Evolutionary conservation across 2,113 vertebrate species (phyloP).

Genomic region (Dasypus novemcinctus): DNA sequence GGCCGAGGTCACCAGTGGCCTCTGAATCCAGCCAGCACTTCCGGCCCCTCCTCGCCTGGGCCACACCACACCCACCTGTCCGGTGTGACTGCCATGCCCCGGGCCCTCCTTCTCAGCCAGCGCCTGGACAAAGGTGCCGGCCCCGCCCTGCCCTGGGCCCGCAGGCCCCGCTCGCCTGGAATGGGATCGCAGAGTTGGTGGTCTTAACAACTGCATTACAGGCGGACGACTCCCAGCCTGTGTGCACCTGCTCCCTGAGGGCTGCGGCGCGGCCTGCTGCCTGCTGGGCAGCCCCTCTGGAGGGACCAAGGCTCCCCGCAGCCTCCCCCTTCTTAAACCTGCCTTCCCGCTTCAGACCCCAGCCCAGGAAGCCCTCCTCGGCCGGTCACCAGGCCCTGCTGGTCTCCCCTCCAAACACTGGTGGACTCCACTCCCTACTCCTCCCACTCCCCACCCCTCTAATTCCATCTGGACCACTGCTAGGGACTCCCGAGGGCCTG

Average conservation of each 20-base stretch:
- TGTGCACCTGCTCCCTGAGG: background rate
- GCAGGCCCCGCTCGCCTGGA: background rate
- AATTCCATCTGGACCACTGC: background rate
- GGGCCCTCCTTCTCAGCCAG: background rate
- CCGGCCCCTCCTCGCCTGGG: background rate
- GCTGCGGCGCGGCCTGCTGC: background rate
- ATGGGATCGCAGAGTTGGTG: background rate
- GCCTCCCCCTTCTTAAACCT: background rate
- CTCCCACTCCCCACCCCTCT: too few species aligned
- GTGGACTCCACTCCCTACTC: background rate
- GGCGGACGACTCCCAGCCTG: background rate
- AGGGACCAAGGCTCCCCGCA: background rate
- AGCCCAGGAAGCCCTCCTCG: background rate
- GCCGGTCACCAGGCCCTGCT: background rate
- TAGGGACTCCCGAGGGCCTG: background rate
- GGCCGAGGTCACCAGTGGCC: background rate
- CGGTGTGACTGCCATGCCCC: background rate
- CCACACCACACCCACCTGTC: background rate
- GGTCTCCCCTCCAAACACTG: background rate
- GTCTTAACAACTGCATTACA: background rate
- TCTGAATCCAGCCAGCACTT: background rate
- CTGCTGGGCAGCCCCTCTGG: background rate
- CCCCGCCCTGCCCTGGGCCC: background rate
- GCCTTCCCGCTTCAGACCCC: background rate
- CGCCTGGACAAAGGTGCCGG: rapidly evolving